phyloP scores from a whole-genome alignment of 2,113 vertebrate species.

The Sciurus niger region DNA sequence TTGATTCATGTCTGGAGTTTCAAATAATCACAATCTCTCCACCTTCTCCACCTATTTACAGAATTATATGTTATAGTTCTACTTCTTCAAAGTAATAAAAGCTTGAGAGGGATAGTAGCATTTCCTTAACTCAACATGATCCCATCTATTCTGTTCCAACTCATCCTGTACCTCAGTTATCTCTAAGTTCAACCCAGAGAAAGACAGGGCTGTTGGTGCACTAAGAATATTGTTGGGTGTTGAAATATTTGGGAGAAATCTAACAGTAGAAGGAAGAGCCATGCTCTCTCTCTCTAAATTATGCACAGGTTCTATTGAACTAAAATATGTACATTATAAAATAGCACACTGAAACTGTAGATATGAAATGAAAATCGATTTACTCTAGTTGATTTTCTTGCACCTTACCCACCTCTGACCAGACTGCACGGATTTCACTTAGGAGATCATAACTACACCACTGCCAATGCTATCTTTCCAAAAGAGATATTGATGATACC shows the following conservation, averaged over 20 bases:
- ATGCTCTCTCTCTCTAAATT: neutral
- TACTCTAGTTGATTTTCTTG: neutral
- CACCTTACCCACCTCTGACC: neutral
- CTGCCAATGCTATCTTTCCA: neutral
- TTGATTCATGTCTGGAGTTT: slow-evolving; percentile 48
- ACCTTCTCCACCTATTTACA: neutral
- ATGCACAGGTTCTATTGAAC: neutral
- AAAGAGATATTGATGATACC: neutral
- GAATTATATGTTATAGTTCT: neutral
- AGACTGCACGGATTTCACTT: neutral
- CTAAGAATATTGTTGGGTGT: neutral
- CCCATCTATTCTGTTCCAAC: neutral
- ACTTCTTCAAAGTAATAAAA: slow-evolving; percentile 35
- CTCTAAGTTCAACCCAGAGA: neutral
- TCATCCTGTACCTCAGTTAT: neutral
- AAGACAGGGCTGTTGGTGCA: neutral
- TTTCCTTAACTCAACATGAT: slow-evolving; percentile 5
- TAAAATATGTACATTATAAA: slow-evolving; percentile 1
- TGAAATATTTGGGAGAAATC: slow-evolving; percentile 16
- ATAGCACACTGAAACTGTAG: neutral
- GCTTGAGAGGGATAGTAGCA: neutral
- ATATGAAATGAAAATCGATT: slow-evolving; percentile 47
- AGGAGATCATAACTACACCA: neutral
- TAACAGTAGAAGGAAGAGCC: neutral
- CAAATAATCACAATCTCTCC: neutral